These are phyloP conservation scores for Chorisops tibialis DNA, from an alignment of 2,888 invertebrate species.

Conservation along the genomic window DNA sequence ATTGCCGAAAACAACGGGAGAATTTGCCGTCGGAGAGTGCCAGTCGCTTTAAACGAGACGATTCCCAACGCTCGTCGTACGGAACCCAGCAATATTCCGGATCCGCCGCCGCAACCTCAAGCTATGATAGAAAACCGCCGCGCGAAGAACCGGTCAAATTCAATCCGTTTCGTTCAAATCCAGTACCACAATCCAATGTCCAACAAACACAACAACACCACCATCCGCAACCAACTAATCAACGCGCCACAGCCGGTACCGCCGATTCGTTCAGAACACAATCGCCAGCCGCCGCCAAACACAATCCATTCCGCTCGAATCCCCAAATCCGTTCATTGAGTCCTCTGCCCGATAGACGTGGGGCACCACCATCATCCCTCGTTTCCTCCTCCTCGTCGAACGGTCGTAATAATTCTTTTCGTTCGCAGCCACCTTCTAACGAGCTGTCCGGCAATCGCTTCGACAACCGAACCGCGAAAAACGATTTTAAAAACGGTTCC, in stretches of 20 bases:
- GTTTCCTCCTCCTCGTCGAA: too few relatives aligned
- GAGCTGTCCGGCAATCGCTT: too few relatives aligned
- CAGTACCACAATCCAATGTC: not conserved
- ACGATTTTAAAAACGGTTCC: too few relatives aligned
- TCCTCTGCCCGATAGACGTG: constrained; percentile 8
- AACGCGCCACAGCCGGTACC: too few relatives aligned
- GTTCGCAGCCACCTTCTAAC: too few relatives aligned
- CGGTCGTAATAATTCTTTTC: too few relatives aligned
- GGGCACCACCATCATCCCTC: not conserved
- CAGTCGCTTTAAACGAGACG: not conserved
- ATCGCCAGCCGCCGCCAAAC: not conserved
- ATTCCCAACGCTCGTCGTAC: not conserved
- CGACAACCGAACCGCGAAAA: too few relatives aligned
- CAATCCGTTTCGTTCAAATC: constrained; percentile 13
- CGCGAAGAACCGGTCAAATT: not conserved
- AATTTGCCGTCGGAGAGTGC: not conserved
- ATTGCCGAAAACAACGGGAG: not conserved
- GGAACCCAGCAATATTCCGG: not conserved
- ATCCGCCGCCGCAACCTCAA: too few relatives aligned
- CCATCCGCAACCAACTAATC: too few relatives aligned
- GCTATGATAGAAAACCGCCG: not conserved
- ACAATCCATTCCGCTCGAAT: constrained; percentile 11
- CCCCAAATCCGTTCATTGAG: not conserved
- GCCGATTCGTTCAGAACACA: not conserved
- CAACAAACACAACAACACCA: not conserved